These are phyloP conservation scores for Holotrichia oblita DNA, from an alignment of 1,140 invertebrate genomes.

Conservation along the genomic window DNA sequence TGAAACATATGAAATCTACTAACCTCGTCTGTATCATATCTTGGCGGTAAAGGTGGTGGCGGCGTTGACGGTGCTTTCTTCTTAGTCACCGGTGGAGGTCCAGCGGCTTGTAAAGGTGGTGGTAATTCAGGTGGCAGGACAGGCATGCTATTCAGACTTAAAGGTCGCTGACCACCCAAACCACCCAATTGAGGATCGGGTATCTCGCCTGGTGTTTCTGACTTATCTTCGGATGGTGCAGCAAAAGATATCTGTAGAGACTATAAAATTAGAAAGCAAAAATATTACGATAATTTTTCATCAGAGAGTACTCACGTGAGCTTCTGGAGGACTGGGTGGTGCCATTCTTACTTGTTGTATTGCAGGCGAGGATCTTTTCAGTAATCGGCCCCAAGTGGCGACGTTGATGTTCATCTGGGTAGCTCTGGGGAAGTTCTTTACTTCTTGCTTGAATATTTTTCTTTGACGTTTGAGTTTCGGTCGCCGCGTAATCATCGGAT, in stretches of 20 bases:
- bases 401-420: constrained; percentile 99
- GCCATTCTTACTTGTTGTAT: constrained; percentile 70
- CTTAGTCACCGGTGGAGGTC: constrained; percentile 58
- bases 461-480: constrained; percentile 96
- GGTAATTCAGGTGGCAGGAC: constrained; percentile 67
- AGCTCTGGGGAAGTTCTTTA: constrained; percentile 93
- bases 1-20: background rate
- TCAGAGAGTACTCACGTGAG: constrained; percentile 51
- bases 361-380: constrained; percentile 83
- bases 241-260: constrained; percentile 34
- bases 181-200: constrained; percentile 77
- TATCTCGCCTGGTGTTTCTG: constrained; percentile 77
- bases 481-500: constrained; percentile 97
- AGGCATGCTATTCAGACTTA: constrained; percentile 68
- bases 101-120: constrained; percentile 63
- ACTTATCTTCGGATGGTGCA: constrained; percentile 66
- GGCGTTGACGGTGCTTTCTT: constrained; percentile 63
- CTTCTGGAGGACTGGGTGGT: constrained; percentile 59
- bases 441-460: constrained; percentile 98
- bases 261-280: constrained; percentile 7
- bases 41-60: constrained; percentile 68
- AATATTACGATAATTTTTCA: background rate
- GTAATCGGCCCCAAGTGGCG: constrained; percentile 92
- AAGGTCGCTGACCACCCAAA: constrained; percentile 77
- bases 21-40: constrained; percentile 73